Evolutionary conservation across 2,797 vertebrate genomes (phyloP).

Genomic region (Typhlichthys eigenmanni): DNA sequence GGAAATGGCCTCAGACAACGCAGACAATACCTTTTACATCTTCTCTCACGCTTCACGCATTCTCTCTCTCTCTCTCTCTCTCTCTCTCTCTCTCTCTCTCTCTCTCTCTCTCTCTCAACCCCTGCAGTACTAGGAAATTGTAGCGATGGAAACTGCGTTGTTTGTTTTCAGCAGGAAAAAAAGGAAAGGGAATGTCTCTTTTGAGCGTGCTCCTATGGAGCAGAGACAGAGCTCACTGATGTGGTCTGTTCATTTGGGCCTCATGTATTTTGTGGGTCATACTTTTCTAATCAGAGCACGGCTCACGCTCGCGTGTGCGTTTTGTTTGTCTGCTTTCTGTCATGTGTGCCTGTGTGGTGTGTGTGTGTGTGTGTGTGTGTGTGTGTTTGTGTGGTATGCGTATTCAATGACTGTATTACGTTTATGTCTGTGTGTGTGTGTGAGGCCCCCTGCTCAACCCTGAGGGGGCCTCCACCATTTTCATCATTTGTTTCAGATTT

Average conservation of each 20-base stretch:
- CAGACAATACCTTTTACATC: constrained; percentile 34
- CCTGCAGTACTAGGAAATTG: not conserved
- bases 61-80: constrained; percentile 7
- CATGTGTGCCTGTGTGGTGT: constrained; percentile 34
- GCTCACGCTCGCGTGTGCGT: constrained; percentile 51
- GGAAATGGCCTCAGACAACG: constrained; percentile 37
- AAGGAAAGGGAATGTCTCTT: not conserved
- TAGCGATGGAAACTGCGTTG: too few relatives aligned
- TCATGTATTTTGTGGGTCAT: constrained; percentile 64
- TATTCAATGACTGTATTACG: not conserved
- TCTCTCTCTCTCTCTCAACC: constrained; percentile 3
- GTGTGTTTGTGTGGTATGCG: constrained; percentile 9
- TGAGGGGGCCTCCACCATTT: constrained; percentile 62
- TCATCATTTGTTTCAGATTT: constrained; percentile 68
- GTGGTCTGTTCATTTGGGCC: constrained; percentile 61
- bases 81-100: constrained; percentile 2
- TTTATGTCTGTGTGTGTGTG: constrained; percentile 9
- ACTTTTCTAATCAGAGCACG: constrained; percentile 68
- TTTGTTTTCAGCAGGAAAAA: not conserved
- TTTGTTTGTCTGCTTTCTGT: constrained; percentile 36
- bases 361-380: constrained; percentile 35
- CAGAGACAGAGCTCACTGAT: constrained; percentile 59
- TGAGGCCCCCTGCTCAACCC: constrained; percentile 37
- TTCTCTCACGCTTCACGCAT: not conserved
- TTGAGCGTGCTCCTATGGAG: constrained; percentile 31